Evolutionary conservation across 2,797 vertebrate species (phyloP).

Genomic region (Catamblyrhynchus diadema): DNA sequence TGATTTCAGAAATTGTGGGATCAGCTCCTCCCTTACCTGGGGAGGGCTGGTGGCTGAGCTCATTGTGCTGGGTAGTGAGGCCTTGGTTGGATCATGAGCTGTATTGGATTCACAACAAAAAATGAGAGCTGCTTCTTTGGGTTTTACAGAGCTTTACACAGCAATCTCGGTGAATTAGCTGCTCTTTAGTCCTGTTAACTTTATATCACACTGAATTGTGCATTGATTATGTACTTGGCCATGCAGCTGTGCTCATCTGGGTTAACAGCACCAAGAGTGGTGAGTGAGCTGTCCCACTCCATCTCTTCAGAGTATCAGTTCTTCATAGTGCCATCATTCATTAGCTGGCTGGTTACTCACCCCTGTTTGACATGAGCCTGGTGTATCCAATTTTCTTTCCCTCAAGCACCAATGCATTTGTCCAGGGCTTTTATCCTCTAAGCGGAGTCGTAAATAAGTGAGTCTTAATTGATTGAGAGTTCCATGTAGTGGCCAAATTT

Average conservation of each 20-base stretch:
- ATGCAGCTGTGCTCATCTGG: background rate
- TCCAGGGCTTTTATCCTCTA: background rate
- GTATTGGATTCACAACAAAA: background rate
- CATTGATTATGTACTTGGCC: background rate
- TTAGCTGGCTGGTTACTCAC: background rate
- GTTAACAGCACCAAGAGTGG: background rate
- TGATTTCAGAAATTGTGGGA: background rate
- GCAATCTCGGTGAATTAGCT: background rate
- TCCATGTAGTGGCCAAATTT: background rate
- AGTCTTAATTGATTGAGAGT: slow-evolving; percentile 29
- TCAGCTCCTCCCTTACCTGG: background rate
- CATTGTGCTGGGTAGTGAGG: background rate
- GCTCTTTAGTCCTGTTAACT: background rate
- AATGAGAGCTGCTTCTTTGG: background rate
- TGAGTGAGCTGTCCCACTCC: background rate
- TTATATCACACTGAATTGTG: background rate
- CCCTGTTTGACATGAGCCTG: background rate
- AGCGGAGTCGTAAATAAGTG: background rate
- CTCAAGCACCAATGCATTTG: background rate
- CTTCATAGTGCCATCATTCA: background rate
- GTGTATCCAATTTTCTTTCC: background rate
- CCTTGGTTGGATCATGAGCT: background rate
- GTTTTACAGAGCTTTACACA: background rate
- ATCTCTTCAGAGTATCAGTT: background rate
- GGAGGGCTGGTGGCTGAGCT: background rate